Conservation (phyloP, 2,888 invertebrate species). For the Trissoscelio sp. region DNA sequence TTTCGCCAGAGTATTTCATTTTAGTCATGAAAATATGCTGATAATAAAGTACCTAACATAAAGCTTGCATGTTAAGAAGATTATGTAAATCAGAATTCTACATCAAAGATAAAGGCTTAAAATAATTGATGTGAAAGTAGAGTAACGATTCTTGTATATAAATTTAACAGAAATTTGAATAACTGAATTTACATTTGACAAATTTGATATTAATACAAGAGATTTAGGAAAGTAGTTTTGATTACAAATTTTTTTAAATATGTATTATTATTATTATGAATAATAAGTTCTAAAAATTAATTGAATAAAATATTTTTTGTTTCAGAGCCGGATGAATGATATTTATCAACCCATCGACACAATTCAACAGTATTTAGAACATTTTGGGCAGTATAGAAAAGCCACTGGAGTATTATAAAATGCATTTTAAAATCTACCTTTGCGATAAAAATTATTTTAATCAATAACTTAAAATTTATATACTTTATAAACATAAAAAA, state of each 20-base stretch:
- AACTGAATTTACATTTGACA: too few relatives aligned
- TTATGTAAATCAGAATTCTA: slow-evolving; percentile 40
- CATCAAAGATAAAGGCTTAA: slow-evolving; percentile 34
- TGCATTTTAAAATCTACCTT: too few relatives aligned
- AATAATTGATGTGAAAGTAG: slow-evolving; percentile 28
- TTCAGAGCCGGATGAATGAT: slow-evolving; percentile 90
- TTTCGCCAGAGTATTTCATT: not conserved
- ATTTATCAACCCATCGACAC: slow-evolving; percentile 96
- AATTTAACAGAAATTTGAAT: not conserved
- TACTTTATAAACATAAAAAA: too few relatives aligned
- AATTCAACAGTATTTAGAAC: slow-evolving; percentile 96
- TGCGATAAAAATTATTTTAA: too few relatives aligned
- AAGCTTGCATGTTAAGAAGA: slow-evolving; percentile 32
- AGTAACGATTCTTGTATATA: slow-evolving; percentile 4
- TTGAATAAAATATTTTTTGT: slow-evolving; percentile 65
- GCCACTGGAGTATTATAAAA: slow-evolving; percentile 85
- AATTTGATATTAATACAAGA: too few relatives aligned
- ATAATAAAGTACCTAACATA: slow-evolving; percentile 22
- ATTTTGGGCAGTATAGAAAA: slow-evolving; percentile 95
- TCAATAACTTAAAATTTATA: too few relatives aligned
- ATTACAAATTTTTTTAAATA: too few relatives aligned
- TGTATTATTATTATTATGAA: too few relatives aligned
- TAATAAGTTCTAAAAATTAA: too few relatives aligned
- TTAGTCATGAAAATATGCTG: slow-evolving; percentile 1
- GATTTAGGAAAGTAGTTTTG: too few relatives aligned